phyloP scores from a whole-genome alignment of 2,113 vertebrate genomes.

The Phyllostomus hastatus region DNA sequence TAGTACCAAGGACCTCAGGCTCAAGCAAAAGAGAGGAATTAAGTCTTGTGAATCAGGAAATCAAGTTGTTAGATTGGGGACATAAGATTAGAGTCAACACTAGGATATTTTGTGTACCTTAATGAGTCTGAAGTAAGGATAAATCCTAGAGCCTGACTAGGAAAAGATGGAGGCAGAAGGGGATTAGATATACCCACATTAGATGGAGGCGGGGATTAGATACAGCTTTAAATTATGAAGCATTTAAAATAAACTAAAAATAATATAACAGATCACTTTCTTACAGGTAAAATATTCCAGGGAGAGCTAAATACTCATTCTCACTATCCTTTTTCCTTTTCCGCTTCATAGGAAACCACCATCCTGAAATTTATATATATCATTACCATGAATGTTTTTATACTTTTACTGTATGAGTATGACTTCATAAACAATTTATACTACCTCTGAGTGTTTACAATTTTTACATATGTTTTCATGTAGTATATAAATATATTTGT shows the following conservation, averaged over 20 bases:
- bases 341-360: background rate
- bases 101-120: background rate
- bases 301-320: background rate
- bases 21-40: background rate
- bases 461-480: background rate
- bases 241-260: conserved; percentile 16
- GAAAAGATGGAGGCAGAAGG: background rate
- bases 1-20: background rate
- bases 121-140: background rate
- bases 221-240: background rate
- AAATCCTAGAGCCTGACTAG: background rate
- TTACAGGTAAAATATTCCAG: background rate
- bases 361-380: background rate
- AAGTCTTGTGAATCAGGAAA: background rate
- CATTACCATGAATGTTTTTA: background rate
- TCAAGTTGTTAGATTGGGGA: background rate
- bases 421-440: background rate
- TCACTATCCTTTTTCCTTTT: background rate
- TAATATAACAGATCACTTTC: background rate
- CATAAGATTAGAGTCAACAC: background rate
- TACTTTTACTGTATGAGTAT: background rate
- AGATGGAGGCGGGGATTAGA: background rate
- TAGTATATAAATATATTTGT: background rate
- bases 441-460: background rate
- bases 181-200: background rate